Evolutionary conservation across 1,140 invertebrate genomes (phyloP), one percentile per base, ranked within the genome.

Genomic region (Drosophila mauritiana): DNA sequence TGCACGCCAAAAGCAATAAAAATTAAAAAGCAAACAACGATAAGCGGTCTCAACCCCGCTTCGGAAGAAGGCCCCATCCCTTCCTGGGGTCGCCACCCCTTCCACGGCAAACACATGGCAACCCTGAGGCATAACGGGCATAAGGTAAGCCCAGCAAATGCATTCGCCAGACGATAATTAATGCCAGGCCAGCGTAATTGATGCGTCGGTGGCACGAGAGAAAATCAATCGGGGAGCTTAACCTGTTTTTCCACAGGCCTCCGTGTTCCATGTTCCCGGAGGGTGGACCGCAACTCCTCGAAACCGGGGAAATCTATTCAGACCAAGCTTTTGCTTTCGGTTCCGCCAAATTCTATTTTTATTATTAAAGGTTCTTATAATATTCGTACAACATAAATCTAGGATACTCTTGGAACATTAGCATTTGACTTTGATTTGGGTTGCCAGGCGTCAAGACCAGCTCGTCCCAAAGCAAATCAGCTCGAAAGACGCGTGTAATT

Each of bases 21-120:
- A 86, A 86, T 86, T 76, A 88, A 88, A 86, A 88, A 70, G 83
- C 83, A 88, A 88, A 88, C 83, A 88, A 49, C 83, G 82, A 86
- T 86, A 86, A 88, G 78, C 78, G 68, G 61, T 54, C 49, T 58
- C 52, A 54, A 42, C 59, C 53, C 56, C 40, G 48, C 59, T 64
- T 70, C 27, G 36, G 43, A 31, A 42, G 39, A 46, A 39, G 54
- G 48, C 43, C 43, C 39, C 13, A 48, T 34, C 17, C 31, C 27
- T 49, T 67, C 17, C 34, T 11, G 27, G 46, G 27, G 31, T 13
- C 4, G 20, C 45, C 39, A 39, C 39, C 73, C 53, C 57, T 43
- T 36, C 56, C 12, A 51, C 34, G 4, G 20, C 31, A 49, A 57
- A 73, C 84, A 79, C 76, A 80, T 88, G 84, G 76, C 80, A 89